Evolutionary conservation across 2,113 vertebrate genomes (phyloP), one percentile per base, ranked within the genome.

Genomic region (Phalacrocorax brasilianus): DNA sequence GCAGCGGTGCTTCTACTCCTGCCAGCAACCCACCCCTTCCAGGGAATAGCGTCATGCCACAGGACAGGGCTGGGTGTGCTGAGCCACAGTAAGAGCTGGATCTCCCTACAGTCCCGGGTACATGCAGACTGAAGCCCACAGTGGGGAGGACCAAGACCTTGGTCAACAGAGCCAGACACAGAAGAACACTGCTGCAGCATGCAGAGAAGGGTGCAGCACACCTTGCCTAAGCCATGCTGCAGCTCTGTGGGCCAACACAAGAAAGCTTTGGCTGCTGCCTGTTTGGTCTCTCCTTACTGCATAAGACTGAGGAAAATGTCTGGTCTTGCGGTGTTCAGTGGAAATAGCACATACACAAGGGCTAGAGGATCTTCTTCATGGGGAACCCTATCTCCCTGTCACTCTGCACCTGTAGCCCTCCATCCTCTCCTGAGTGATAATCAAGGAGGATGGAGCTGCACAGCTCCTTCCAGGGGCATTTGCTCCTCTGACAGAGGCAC

Each of bases 31-130:
- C 58, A 78, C 56, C 27, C 26, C 0, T 1, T 56, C 18, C 49
- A 63, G 67, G 62, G 3, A 14, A 15, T 5, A 32, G 40, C 19
- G 24, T 6, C 0, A 1, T 53, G 58, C 23, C 15, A 17, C 0
- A 8, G 50, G 33, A 45, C 55, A 28, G 40, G 50, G 21, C 30
- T 73, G 76, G n/a, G 33, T 49, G 89, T 14, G 6, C 38, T 9
- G 30, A 80, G 35, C 9, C 38, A 63, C 22, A 91, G 18, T 0
- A 58, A 22, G 47, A 44, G 58, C n/a, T 59, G 68, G 20, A 50
- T 50, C 33, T 61, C 59, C 88, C 49, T 59, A 56, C 21, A 42
- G n/a, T 7, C 11, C 71, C 35, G 11, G 5, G 40, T 35, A 42
- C 12, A 8, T 11, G 17, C 18, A 79, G 14, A 73, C 17, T n/a